Percentiles rank a stretch among this genome's conserved stretches.
Evolutionary conservation across 2,888 invertebrate species (phyloP).

Genomic region (Mesorhabditis spiculigera): DNA sequence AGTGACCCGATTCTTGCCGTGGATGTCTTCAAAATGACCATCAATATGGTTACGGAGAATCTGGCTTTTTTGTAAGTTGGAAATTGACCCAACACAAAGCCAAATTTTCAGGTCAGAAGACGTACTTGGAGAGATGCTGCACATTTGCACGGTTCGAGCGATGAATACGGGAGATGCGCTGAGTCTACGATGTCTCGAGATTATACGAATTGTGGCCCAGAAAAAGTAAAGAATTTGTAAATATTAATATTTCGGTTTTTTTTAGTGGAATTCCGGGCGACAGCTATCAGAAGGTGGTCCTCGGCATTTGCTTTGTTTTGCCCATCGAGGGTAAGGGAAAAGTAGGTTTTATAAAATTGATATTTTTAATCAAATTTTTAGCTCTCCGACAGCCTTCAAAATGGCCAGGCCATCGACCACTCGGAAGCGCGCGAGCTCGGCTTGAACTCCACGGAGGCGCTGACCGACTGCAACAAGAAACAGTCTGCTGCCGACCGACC

Average conservation of each 20-base stretch:
- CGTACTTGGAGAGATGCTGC: background rate
- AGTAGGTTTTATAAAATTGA: background rate
- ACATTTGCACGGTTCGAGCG: background rate
- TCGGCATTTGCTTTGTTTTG: too few relatives aligned
- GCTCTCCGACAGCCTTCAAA: too few relatives aligned
- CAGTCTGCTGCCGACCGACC: too few relatives aligned
- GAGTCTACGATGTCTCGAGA: background rate
- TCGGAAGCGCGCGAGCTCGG: too few relatives aligned
- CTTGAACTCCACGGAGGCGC: too few relatives aligned
- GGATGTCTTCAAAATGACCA: too few relatives aligned
- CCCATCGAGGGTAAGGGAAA: background rate
- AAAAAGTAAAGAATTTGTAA: background rate
- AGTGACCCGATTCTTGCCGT: too few relatives aligned
- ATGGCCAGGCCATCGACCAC: too few relatives aligned
- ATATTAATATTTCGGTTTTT: background rate
- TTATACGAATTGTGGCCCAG: background rate
- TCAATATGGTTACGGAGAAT: background rate
- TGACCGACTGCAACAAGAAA: too few relatives aligned
- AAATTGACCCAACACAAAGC: background rate
- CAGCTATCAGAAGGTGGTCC: background rate
- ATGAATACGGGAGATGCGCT: background rate
- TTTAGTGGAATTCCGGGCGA: background rate
- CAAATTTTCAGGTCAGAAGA: background rate
- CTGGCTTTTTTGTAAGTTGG: background rate
- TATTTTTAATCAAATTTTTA: background rate